A percentile compares a stretch with the other conserved stretches of the same genome.
These are phyloP conservation scores for Dryococelus australis DNA, from an alignment of 2,888 invertebrate genomes.

Conservation along the genomic window DNA sequence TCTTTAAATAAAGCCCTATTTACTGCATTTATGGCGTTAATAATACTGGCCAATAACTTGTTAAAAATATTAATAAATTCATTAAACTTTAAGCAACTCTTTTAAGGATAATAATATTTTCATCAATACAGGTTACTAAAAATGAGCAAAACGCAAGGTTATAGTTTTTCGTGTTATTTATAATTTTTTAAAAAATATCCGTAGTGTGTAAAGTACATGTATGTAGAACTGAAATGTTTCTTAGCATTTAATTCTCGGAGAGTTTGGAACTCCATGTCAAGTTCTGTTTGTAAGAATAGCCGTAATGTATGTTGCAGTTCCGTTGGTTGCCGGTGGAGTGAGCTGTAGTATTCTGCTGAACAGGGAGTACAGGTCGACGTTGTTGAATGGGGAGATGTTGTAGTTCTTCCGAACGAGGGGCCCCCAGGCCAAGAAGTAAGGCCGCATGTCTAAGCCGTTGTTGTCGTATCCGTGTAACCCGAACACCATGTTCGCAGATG, in stretches of 20 bases:
- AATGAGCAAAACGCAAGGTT: no score
- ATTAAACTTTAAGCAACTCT: no score
- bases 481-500: slow-evolving; percentile 63
- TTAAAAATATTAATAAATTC: no score
- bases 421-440: slow-evolving; percentile 75
- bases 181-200: no score
- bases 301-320: slow-evolving; percentile 58
- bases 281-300: slow-evolving; percentile 54
- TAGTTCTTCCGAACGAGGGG: slow-evolving; percentile 66
- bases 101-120: no score
- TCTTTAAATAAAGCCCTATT: no score
- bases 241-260: not conserved
- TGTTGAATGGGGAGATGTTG: slow-evolving; percentile 65
- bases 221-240: no score
- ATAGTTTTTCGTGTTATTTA: no score
- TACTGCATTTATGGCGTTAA: no score
- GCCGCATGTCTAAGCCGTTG: slow-evolving; percentile 66
- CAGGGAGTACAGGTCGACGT: slow-evolving; percentile 71
- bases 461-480: slow-evolving; percentile 78
- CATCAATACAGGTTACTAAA: no score
- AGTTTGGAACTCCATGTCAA: not conserved
- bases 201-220: no score
- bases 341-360: slow-evolving; percentile 68
- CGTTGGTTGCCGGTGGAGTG: slow-evolving; percentile 61
- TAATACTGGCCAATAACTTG: no score